Evolutionary conservation across 2,888 invertebrate genomes (phyloP).

Genomic region (Ormia ochracea): DNA sequence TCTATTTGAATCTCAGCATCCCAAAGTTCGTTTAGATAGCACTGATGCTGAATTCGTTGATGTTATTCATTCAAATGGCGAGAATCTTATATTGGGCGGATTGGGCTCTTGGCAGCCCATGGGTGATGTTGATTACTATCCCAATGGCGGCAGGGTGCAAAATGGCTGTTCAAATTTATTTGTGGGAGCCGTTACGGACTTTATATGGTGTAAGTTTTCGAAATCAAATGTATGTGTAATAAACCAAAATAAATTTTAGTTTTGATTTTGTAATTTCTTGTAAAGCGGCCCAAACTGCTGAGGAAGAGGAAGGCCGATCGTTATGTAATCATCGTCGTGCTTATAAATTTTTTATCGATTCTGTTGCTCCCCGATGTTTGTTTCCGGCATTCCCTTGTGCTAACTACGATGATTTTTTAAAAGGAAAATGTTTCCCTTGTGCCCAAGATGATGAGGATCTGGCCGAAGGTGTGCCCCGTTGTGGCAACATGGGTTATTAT

Average conservation of each 20-base stretch:
- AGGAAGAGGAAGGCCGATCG: conserved; percentile 90
- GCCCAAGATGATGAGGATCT: conserved; percentile 74
- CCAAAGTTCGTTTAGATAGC: conserved; percentile 88
- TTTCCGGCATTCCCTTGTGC: conserved; percentile 94
- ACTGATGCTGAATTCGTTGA: conserved; percentile 92
- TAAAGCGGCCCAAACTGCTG: conserved; percentile 80
- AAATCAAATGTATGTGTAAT: not conserved
- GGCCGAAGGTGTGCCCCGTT: conserved; percentile 79
- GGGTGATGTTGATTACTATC: conserved; percentile 94
- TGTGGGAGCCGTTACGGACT: conserved; percentile 92
- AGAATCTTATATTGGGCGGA: conserved; percentile 92
- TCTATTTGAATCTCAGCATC: conserved; percentile 92
- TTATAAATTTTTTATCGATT: conserved; percentile 96
- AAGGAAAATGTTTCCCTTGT: conserved; percentile 87
- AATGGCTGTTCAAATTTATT: conserved; percentile 95
- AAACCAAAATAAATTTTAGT: not conserved
- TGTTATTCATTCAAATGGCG: conserved; percentile 95
- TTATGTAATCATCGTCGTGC: conserved; percentile 95
- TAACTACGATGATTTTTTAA: conserved; percentile 88
- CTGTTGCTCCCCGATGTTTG: conserved; percentile 92
- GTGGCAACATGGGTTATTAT: conserved; percentile 96
- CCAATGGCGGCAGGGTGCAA: conserved; percentile 94
- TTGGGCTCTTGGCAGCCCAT: conserved; percentile 91
- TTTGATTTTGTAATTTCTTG: not conserved
- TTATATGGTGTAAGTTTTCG: conserved; percentile 86